Base-by-base conservation (phyloP, 2,113 vertebrate genomes). In the Chloroceryle aenea region DNA sequence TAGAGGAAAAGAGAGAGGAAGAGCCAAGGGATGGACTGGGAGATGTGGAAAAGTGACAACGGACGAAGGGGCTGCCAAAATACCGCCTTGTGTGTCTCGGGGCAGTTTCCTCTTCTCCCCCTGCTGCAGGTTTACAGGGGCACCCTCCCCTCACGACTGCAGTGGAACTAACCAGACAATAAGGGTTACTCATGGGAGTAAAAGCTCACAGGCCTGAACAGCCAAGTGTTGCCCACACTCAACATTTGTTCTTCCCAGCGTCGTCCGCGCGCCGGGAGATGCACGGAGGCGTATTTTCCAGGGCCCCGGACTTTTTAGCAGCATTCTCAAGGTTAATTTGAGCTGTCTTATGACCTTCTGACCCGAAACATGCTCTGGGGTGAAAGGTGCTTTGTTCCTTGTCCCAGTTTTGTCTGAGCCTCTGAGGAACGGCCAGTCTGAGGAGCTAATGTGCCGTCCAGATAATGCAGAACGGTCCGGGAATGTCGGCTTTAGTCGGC, bases 381-480 rank as follows among this genome's bases (percentile, higher is more conserved):
- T 97, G 90, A 95, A 93, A 93, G 89, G 89, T 95, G 82, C 88
- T 95, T 93, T 91, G 62, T 96, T 89, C 82, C 88, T 63, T 64
- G 71, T 68, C 81, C 89, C 78, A 15, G 40, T 94, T 96, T 89
- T 84, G 88, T 92, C 69, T 50, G 83, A 87, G 76, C 36, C n/a
- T 61, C 66, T 80, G 55, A 88, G 53, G 83, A 83, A 40, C 0
- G 0, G 72, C 21, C 83, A n/a, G 59, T 59, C 72, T 32, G 62
- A 87, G 81, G 34, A 75, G 66, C 47, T 83, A 38, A 84, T 20
- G 27, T 72, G 63, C 59, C 27, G n/a, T 55, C n/a, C 50, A 66
- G 73, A 90, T 83, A 94, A 96, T 53, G 76, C 80, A 59, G 74
- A n/a, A 58, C 53, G 69, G 76, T 77, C 80, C 71, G 43, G 72